Evolutionary conservation across 2,113 vertebrate genomes (phyloP).

Genomic region (Nothobranchius furzeri): DNA sequence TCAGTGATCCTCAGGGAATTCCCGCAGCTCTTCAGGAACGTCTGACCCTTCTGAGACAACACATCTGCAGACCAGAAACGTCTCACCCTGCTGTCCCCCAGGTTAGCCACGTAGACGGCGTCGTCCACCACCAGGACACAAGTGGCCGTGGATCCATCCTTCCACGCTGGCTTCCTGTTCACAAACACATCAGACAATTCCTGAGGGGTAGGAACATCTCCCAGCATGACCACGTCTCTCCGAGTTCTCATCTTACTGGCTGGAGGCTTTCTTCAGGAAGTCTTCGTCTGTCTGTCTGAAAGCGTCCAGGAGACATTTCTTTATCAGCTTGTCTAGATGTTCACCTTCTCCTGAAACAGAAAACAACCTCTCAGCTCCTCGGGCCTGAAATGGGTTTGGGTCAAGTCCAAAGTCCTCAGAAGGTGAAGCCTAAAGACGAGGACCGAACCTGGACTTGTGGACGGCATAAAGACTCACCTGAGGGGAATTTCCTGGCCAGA

Average conservation of each 20-base stretch:
- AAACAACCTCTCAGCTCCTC: not conserved
- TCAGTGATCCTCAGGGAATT: not conserved
- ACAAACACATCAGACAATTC: not conserved
- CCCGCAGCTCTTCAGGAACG: no score
- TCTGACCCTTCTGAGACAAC: no score
- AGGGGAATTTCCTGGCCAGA: slow-evolving; percentile 89
- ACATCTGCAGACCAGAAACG: no score
- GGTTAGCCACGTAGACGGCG: slow-evolving; percentile 90
- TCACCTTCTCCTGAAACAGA: slow-evolving; percentile 82
- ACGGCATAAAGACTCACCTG: slow-evolving; percentile 75
- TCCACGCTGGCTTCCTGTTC: slow-evolving; percentile 94
- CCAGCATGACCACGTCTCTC: no score
- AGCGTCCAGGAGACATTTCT: slow-evolving; percentile 90
- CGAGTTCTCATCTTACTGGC: slow-evolving; percentile 84
- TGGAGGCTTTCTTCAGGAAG: slow-evolving; percentile 94
- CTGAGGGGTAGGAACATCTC: not conserved
- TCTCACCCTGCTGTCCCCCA: slow-evolving; percentile 91
- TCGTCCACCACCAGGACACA: slow-evolving; percentile 90
- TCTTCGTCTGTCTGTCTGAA: slow-evolving; percentile 96
- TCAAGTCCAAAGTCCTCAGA: not conserved
- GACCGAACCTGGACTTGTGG: not conserved
- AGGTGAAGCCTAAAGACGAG: not conserved
- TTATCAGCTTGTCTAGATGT: slow-evolving; percentile 90
- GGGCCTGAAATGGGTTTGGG: no score
- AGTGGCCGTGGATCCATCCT: slow-evolving; percentile 96